Evolutionary conservation across 2,888 invertebrate genomes (phyloP).

Genomic region (Melieria omissa): DNA sequence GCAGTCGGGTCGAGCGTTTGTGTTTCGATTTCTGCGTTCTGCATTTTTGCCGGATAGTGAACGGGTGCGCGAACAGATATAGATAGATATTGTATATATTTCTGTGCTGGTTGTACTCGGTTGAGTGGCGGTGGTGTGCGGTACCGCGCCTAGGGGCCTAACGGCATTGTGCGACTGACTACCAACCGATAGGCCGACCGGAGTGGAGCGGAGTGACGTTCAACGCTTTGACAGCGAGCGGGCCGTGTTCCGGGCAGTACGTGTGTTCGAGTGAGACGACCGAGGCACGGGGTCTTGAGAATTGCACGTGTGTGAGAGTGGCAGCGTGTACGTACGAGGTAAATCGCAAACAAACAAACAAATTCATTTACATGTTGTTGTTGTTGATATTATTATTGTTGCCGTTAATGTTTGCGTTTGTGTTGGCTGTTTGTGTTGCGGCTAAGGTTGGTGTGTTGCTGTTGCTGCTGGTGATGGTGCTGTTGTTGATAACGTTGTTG

Average conservation of each 20-base stretch:
- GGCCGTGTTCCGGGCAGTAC: neutral
- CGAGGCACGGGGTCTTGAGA: constrained; percentile 48
- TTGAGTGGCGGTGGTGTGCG: neutral
- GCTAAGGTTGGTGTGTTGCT: too few species aligned
- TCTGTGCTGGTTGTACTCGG: neutral
- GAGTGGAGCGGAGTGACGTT: neutral
- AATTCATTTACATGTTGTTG: constrained; percentile 3
- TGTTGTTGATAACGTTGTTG: too few species aligned
- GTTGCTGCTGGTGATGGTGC: too few species aligned
- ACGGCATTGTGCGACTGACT: neutral
- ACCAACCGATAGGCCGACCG: neutral
- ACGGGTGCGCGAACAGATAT: constrained; percentile 3
- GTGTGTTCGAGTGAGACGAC: constrained; percentile 2
- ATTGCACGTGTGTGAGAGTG: constrained; percentile 30
- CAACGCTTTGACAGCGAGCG: neutral
- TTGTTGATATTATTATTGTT: constrained; percentile 1
- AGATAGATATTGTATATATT: neutral
- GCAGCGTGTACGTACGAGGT: constrained; percentile 10
- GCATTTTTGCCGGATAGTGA: neutral
- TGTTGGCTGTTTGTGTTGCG: too few species aligned
- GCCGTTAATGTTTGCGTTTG: neutral
- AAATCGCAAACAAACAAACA: constrained; percentile 17
- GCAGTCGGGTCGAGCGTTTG: constrained; percentile 49
- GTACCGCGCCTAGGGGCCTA: neutral
- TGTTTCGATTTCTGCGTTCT: constrained; percentile 24